phyloP scores from a whole-genome alignment of 2,888 invertebrate species.

The Frankliniella intonsa region DNA sequence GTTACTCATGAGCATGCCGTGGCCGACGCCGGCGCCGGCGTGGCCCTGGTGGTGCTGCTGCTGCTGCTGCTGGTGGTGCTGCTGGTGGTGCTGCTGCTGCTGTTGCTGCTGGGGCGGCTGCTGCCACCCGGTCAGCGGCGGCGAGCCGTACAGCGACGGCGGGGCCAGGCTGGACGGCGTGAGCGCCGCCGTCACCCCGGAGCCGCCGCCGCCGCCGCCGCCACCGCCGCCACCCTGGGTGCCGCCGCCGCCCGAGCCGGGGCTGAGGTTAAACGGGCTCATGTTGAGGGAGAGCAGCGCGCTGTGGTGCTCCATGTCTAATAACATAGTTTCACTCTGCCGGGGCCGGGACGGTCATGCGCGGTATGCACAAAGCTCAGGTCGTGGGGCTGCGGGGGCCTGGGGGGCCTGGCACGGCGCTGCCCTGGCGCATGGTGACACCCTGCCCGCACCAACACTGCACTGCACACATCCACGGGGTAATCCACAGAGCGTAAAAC shows the following conservation, averaged over 20 bases:
- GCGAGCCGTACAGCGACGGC: constrained; percentile 49
- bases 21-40: constrained; percentile 39
- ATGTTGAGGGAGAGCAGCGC: constrained; percentile 81
- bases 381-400: constrained; percentile 3
- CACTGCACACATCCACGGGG: constrained; percentile 13
- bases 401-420: background rate
- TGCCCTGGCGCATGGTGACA: background rate
- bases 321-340: constrained; percentile 56
- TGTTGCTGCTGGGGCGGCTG: constrained; percentile 31
- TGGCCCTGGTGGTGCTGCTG: constrained; percentile 36
- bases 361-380: background rate
- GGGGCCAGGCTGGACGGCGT: constrained; percentile 40
- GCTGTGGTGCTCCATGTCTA: constrained; percentile 71
- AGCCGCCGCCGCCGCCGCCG: constrained; percentile 38
- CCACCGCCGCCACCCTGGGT: constrained; percentile 47
- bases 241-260: constrained; percentile 61
- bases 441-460: background rate
- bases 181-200: constrained; percentile 43
- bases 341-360: constrained; percentile 19
- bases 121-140: constrained; percentile 41
- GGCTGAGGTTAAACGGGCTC: constrained; percentile 75
- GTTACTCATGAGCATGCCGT: constrained; percentile 37
- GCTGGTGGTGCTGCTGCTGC: constrained; percentile 39
- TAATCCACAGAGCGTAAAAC: background rate
- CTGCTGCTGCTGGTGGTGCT: constrained; percentile 39